Base-by-base conservation (phyloP, 2,113 vertebrate genomes). In the Daphoenositta chrysoptera region DNA sequence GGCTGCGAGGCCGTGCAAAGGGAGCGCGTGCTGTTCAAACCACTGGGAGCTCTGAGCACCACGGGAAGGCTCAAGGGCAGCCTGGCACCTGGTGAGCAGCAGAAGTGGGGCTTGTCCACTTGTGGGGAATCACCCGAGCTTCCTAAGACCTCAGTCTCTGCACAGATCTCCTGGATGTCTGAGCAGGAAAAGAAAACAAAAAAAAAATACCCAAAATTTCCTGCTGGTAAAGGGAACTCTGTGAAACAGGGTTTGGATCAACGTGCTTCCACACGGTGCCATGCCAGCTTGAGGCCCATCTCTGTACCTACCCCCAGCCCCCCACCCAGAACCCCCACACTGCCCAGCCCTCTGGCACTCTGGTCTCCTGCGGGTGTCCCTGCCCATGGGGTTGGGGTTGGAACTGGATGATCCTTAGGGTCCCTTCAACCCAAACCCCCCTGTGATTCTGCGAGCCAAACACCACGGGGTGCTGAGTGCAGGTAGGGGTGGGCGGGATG, bases 1-100 rank as follows among this genome's bases (percentile, higher is more conserved):
- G 2, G 28, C 24, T 28, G 33, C 0, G 9, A 0, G 26, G 21
- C 22, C 2, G 0, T 0, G 45, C 64, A 24, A n/a, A 58, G 37
- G 64, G 44, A 77, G 7, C 14, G 5, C 3, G 5, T 0, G 2
- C 1, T 13, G 28, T 18, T 37, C 33, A 28, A 31, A 33, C 13
- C 30, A 7, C 10, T 1, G 4, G 26, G 31, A 50, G 65, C n/a
- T 37, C 48, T 48, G 47, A n/a, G 48, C 19, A 40, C 7, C 37
- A 22, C 1, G 0, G 24, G 21, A 16, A 71, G 47, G 19, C 15
- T 63, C 15, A 10, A n/a, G 51, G 66, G 19, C 37, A 71, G 47
- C 31, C 31, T 23, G n/a, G 44, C 13, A 35, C 11, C 37, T 0
- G 5, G 7, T 0, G 17, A 51, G 27, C 19, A 18, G 48, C 17